Evolutionary conservation across 2,888 invertebrate genomes (phyloP).

Genomic region (Crioceris asparagi): DNA sequence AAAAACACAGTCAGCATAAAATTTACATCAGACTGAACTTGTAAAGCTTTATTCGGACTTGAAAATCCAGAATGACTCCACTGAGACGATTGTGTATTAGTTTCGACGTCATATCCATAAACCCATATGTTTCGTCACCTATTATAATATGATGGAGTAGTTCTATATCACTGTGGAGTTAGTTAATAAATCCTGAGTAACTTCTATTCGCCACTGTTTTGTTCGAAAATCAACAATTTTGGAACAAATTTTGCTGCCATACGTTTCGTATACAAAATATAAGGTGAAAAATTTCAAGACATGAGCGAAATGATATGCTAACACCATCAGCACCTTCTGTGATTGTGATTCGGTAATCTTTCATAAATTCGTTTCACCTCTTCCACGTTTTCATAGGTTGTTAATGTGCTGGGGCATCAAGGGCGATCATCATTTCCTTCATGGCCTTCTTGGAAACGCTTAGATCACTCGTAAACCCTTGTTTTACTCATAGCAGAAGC

Average conservation of each 20-base stretch:
- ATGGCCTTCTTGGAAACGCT: neutral
- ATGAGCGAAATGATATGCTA: slow-evolving; percentile 14
- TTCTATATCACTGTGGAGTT: slow-evolving; percentile 2
- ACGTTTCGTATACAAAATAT: slow-evolving; percentile 15
- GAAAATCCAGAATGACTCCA: slow-evolving; percentile 6
- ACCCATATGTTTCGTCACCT: slow-evolving; percentile 25
- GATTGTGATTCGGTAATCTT: slow-evolving; percentile 1
- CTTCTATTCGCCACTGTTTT: neutral
- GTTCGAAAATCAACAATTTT: slow-evolving; percentile 3
- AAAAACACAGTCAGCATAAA: slow-evolving; percentile 1
- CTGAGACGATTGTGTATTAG: slow-evolving; percentile 20
- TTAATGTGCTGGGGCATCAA: slow-evolving; percentile 2
- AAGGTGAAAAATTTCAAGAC: slow-evolving; percentile 12
- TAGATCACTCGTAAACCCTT: neutral
- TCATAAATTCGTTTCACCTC: neutral
- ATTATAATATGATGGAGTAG: slow-evolving; percentile 17
- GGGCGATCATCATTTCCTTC: neutral
- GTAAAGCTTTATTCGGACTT: slow-evolving; percentile 1
- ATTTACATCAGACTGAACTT: neutral
- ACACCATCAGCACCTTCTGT: slow-evolving; percentile 8
- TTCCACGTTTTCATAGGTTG: slow-evolving; percentile 4
- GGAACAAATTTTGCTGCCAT: slow-evolving; percentile 9
- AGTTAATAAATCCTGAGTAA: slow-evolving; percentile 1
- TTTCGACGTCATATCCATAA: slow-evolving; percentile 23
- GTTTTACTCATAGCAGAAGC: slow-evolving; percentile 2